Evolutionary conservation across 2,113 vertebrate genomes (phyloP).

Genomic region (Rana temporaria): DNA sequence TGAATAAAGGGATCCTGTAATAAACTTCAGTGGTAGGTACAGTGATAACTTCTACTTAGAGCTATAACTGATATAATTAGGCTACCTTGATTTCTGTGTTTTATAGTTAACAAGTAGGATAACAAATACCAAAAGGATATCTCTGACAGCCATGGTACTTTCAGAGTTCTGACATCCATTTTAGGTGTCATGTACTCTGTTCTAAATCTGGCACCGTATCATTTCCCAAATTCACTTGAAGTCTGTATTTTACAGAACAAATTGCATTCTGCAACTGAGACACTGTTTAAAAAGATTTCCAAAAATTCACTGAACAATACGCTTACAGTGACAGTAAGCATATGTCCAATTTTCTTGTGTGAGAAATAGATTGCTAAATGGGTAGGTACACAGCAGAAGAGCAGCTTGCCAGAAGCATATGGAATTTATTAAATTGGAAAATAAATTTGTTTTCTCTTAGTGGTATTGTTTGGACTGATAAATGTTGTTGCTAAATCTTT

Average conservation of each 20-base stretch:
- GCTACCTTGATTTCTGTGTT: too few relatives aligned
- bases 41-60: too few relatives aligned
- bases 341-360: conserved; percentile 18
- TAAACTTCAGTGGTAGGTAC: too few relatives aligned
- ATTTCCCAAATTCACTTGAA: background rate
- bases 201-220: background rate
- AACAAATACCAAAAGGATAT: background rate
- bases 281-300: conserved; percentile 13
- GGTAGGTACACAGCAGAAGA: conserved; percentile 30
- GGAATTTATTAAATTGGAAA: conserved; percentile 51
- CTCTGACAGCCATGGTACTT: background rate
- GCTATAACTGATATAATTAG: too few relatives aligned
- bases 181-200: background rate
- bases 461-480: conserved; percentile 38
- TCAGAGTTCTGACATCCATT: background rate
- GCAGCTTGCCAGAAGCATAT: conserved; percentile 40
- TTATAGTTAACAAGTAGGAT: too few relatives aligned
- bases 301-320: conserved; percentile 19
- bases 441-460: conserved; percentile 42
- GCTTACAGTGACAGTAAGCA: conserved; percentile 9
- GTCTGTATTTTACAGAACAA: background rate
- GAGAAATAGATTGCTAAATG: conserved; percentile 42
- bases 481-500: conserved; percentile 42
- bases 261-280: background rate
- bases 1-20: too few relatives aligned